Conservation (phyloP, 2,113 vertebrate genomes). For the Pollachius pollachius region DNA sequence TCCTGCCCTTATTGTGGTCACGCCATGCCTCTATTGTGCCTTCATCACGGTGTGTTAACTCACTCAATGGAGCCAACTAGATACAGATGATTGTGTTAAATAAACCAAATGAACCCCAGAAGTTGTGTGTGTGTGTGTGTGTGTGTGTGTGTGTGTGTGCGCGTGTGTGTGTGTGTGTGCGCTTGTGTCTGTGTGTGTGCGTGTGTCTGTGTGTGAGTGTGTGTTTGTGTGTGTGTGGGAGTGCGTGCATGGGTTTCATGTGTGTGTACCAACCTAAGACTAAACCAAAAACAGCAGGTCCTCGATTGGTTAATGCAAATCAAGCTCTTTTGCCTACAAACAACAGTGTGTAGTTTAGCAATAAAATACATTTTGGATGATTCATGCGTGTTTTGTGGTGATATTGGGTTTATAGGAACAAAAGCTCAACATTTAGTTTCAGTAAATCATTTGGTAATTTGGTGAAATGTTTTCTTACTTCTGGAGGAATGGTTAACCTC, state of each 20-base stretch:
- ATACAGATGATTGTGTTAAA: slow-evolving; percentile 42
- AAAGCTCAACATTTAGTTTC: not conserved
- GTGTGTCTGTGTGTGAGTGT: not conserved
- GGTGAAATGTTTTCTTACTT: slow-evolving; percentile 5
- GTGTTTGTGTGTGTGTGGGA: not conserved
- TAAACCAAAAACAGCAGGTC: too few species aligned
- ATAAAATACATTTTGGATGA: too few species aligned
- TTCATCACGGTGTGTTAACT: slow-evolving; percentile 42
- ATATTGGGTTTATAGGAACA: too few species aligned
- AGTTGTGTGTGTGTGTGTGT: not conserved
- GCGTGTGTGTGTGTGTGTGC: not conserved
- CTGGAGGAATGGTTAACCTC: not conserved
- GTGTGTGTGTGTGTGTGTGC: not conserved
- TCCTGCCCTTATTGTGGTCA: slow-evolving; percentile 39
- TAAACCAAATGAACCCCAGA: slow-evolving; percentile 31
- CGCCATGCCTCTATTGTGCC: slow-evolving; percentile 51
- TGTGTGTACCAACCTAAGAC: not conserved
- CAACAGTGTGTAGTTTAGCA: too few species aligned
- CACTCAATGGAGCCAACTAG: slow-evolving; percentile 26
- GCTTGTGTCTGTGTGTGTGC: too few species aligned
- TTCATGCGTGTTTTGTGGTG: not conserved
- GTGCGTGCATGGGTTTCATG: not conserved
- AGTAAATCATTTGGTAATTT: not conserved
- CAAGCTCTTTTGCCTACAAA: not conserved
- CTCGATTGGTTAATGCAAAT: too few species aligned